Base-by-base conservation (phyloP, 2,797 vertebrate species). In the Lepilemur ruficaudatus region DNA sequence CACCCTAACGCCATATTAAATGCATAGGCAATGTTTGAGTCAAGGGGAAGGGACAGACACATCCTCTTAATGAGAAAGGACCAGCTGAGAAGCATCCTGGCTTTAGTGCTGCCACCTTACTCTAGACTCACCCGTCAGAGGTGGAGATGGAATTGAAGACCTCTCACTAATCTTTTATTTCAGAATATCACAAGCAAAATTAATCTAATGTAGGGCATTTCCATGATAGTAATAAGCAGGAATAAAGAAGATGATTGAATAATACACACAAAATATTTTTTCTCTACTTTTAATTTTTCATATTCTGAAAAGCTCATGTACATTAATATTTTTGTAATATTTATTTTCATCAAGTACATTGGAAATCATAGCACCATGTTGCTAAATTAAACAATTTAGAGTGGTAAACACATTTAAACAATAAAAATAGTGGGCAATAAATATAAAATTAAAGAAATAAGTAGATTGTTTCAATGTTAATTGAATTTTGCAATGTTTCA, bases 261-360 rank as follows among this genome's bases (percentile, higher is more conserved):
- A 46, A 50, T 30, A 2, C 1, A 46, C 17, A 85, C 4, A 87
- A 41, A 85, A 63, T 87, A 59, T 23, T 46, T 85, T 7, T 52
- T 20, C 9, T 91, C 17, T 50, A 35, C 70, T 65, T 83, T 70
- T 67, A 57, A 80, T 32, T 55, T 48, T 79, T 91, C 12, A 10
- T 89, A 69, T 92, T 89, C 9, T 81, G 50, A 81, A 95, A 76
- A 69, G 25, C 3, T 89, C 35, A n/a, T 38, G 12, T 28, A 23
- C 35, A n/a, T 52, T 67, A 55, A 67, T 38, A 67, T 63, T 94
- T 93, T n/a, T 46, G 65, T 61, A 48, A 59, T n/a, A 85, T 11
- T 79, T 7, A 50, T 50, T 73, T 41, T 50, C 35, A 50, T 76
- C 15, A 70, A 89, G 10, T 38, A 23, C 18, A 41, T 28, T 75